Evolutionary conservation across 1,140 invertebrate species (phyloP).

Genomic region (Brachionus plicatilis): DNA sequence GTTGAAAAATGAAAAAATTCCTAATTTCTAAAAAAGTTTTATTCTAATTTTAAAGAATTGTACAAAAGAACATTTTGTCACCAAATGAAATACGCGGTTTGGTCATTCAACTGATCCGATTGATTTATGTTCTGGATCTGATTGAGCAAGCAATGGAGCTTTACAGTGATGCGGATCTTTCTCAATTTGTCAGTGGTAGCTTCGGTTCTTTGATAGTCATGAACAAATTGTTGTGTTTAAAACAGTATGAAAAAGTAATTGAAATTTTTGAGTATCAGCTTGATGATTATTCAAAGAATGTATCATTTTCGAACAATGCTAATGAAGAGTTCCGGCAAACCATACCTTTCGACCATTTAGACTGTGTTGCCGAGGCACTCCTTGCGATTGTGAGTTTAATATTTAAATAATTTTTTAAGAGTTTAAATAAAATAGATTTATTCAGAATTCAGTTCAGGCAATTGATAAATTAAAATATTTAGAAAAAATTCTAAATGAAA

Average conservation of each 20-base stretch:
- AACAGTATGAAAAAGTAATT: neutral
- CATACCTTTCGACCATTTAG: constrained; percentile 32
- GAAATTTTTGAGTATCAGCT: constrained; percentile 5
- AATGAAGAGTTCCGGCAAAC: constrained; percentile 2
- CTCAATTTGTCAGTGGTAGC: neutral
- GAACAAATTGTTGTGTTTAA: constrained; percentile 17
- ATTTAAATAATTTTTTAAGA: neutral
- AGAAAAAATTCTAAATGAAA: neutral
- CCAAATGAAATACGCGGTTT: constrained; percentile 14
- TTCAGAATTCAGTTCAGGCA: neutral
- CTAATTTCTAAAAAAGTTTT: neutral
- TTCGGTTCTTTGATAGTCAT: constrained; percentile 4
- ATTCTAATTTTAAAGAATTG: constrained; percentile 3
- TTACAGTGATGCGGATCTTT: neutral
- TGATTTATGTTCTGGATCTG: neutral
- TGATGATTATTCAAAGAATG: neutral
- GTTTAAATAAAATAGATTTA: neutral
- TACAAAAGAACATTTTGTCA: neutral
- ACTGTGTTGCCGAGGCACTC: constrained; percentile 21
- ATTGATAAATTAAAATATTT: constrained; percentile 5
- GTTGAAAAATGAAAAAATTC: neutral
- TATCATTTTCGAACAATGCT: constrained; percentile 12
- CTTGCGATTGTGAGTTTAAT: neutral
- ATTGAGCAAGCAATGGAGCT: neutral
- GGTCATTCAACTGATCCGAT: neutral